Conservation (phyloP, 1,140 invertebrate species). For the Spodoptera frugiperda region DNA sequence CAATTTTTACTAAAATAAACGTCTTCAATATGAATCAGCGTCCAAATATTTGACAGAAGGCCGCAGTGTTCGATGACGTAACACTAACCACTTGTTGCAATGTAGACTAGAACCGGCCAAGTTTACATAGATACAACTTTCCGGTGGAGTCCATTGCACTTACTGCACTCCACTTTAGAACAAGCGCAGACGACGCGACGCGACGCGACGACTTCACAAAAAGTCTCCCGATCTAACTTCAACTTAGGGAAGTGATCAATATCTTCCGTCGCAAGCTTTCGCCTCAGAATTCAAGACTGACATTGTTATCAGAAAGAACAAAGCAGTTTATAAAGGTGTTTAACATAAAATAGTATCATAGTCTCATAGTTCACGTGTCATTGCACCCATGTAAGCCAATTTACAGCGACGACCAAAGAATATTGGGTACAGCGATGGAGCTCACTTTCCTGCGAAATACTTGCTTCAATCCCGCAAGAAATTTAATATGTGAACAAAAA, state of each 20-base stretch:
- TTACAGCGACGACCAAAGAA: slow-evolving; percentile 22
- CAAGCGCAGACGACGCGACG: slow-evolving; percentile 38
- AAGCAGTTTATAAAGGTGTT: neutral
- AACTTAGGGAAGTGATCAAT: slow-evolving; percentile 39
- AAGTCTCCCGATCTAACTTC: slow-evolving; percentile 23
- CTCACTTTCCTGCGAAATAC: slow-evolving; percentile 16
- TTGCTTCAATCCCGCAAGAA: slow-evolving; percentile 3
- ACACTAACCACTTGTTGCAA: slow-evolving; percentile 52
- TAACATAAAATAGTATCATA: neutral
- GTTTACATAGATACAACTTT: slow-evolving; percentile 47
- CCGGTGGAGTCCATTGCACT: slow-evolving; percentile 46
- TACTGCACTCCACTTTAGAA: slow-evolving; percentile 44
- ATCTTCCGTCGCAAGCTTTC: slow-evolving; percentile 24
- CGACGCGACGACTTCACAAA: slow-evolving; percentile 19
- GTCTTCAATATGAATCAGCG: neutral
- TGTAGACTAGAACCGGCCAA: slow-evolving; percentile 24
- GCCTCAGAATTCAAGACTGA: slow-evolving; percentile 11
- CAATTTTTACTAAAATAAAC: neutral
- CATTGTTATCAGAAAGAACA: neutral
- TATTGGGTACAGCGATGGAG: slow-evolving; percentile 9
- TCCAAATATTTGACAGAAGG: slow-evolving; percentile 35
- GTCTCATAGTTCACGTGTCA: slow-evolving; percentile 29
- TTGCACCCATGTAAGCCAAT: slow-evolving; percentile 28
- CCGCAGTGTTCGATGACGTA: slow-evolving; percentile 35
- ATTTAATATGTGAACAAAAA: slow-evolving; percentile 26